Evolutionary conservation across 2,113 vertebrate genomes (phyloP).

Genomic region (Bostrychus sinensis): DNA sequence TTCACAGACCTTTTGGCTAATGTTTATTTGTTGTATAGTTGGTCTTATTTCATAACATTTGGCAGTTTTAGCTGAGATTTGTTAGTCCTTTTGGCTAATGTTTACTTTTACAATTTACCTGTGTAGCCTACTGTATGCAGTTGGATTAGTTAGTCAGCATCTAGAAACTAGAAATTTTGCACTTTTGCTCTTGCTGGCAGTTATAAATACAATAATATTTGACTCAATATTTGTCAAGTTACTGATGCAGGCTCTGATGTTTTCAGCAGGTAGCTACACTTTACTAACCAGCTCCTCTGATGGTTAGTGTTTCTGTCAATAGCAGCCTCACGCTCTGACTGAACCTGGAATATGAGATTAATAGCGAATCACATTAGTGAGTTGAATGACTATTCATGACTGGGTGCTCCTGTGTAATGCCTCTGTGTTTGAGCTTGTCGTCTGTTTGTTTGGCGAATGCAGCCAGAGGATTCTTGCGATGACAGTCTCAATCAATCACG

Average conservation of each 20-base stretch:
- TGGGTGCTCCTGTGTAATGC: not conserved
- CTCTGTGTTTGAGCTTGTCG: constrained; percentile 47
- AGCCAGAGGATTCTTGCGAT: constrained; percentile 48
- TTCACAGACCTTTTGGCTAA: too few relatives aligned
- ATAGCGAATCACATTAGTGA: constrained; percentile 43
- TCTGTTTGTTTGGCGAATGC: constrained; percentile 44
- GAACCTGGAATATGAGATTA: constrained; percentile 18
- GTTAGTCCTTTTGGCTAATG: too few relatives aligned
- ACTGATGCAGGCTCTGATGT: not conserved
- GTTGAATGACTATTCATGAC: constrained; percentile 32
- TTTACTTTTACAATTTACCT: too few relatives aligned
- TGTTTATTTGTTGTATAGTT: too few relatives aligned
- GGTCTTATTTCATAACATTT: too few relatives aligned
- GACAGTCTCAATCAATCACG: constrained; percentile 73
- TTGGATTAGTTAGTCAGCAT: too few relatives aligned
- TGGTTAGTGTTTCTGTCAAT: not conserved
- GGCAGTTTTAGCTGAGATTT: too few relatives aligned
- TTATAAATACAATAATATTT: too few relatives aligned
- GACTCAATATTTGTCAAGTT: too few relatives aligned
- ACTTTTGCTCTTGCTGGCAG: too few relatives aligned
- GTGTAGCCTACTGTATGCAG: too few relatives aligned
- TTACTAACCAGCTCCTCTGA: not conserved
- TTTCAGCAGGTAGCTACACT: not conserved
- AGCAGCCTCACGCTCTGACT: not conserved
- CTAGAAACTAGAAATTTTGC: too few relatives aligned